phyloP scores from a whole-genome alignment of 1,140 invertebrate genomes.

The Forficula auricularia region DNA sequence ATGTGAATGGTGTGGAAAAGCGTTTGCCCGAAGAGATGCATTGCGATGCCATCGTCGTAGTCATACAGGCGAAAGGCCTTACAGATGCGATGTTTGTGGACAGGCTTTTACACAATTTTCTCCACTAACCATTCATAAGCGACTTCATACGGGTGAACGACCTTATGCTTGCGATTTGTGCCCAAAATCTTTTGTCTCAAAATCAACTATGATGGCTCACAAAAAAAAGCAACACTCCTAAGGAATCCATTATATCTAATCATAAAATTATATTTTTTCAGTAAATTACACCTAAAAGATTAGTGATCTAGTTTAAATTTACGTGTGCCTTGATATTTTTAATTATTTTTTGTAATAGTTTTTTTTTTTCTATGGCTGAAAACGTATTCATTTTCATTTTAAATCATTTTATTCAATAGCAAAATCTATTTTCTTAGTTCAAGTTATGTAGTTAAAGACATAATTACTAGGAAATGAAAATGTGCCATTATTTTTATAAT shows the following conservation, averaged over 20 bases:
- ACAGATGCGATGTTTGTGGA: constrained; percentile 38
- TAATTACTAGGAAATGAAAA: too few relatives aligned
- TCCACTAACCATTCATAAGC: constrained; percentile 41
- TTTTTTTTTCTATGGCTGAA: too few relatives aligned
- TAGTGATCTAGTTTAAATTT: too few relatives aligned
- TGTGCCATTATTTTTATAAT: too few relatives aligned
- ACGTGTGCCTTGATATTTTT: too few relatives aligned
- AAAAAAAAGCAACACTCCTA: constrained; percentile 33
- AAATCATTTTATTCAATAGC: too few relatives aligned
- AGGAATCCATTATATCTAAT: constrained; percentile 1
- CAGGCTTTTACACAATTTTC: constrained; percentile 45
- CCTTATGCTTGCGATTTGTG: constrained; percentile 64
- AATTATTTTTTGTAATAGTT: too few relatives aligned
- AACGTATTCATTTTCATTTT: too few relatives aligned
- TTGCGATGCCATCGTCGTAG: constrained; percentile 41
- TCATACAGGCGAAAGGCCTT: constrained; percentile 19
- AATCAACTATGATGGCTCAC: constrained; percentile 40
- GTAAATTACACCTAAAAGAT: too few relatives aligned
- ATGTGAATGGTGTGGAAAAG: constrained; percentile 45
- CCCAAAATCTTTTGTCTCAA: constrained; percentile 36
- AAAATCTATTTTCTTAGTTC: too few relatives aligned
- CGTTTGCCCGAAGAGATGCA: constrained; percentile 49
- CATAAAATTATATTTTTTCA: too few relatives aligned
- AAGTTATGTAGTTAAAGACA: too few relatives aligned
- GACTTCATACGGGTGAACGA: constrained; percentile 57